Evolutionary conservation across 1,140 invertebrate genomes (phyloP), one percentile per base, ranked within the genome.

Genomic region (Pollicipes pollicipes): DNA sequence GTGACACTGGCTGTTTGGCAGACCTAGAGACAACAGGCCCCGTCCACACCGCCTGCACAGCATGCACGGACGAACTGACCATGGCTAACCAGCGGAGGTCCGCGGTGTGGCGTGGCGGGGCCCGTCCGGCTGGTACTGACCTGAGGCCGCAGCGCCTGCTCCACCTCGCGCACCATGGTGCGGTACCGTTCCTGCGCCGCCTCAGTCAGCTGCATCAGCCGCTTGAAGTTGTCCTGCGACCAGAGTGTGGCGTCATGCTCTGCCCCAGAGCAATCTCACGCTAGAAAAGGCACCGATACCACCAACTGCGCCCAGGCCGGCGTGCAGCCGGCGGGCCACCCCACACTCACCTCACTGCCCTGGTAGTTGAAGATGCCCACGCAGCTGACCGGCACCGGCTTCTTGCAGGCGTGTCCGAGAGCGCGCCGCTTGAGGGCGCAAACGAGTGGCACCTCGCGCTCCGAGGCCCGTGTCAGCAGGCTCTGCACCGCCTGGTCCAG

Each of bases 361-460:
- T 81, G 78, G 75, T 84, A 85, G 78, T 83, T 84, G 69, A 83
- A 80, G 26, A 86, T 79, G 28, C 84, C 84, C 30, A 84, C 79
- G 17, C 83, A 83, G 75, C 82, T 84, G 66, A 84, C 81, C 26
- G 81, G 79, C 29, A 83, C 83, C 66, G 81, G 79, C 74, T 84
- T 84, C 63, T 81, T 80, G 71, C 82, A 82, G 30, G 82, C 79
- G 69, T 81, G 78, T 16, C 84, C 84, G n/a, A 86, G 77, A 24
- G 81, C 80, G 37, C 81, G 78, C 21, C 82, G 76, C 0, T 78
- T 77, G 4, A 85, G 76, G 10, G 83, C 83, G 76, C 84, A 85
- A 27, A 84, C 80, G 77, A 81, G 81, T 31, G 81, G 79, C 6
- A 84, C 79, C 30, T 81, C 77, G 71, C 84, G 78, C 66, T 81